A percentile compares a stretch with the other conserved stretches of the same genome.
phyloP scores from a whole-genome alignment of 2,797 vertebrate genomes.

The Spea hammondii region DNA sequence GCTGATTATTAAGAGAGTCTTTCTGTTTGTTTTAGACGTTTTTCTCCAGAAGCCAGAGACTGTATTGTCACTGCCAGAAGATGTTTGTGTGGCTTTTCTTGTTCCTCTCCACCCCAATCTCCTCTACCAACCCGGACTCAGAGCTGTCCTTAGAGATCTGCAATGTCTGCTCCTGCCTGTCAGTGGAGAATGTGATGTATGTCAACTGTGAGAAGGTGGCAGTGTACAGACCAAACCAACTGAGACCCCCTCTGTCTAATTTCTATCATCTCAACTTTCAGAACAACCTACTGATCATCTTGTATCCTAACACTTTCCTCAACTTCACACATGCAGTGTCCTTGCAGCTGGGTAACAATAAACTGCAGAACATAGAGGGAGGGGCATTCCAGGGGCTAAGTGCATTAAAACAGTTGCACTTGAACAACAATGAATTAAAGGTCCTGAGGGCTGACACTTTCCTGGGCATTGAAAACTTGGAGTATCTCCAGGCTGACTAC shows the following conservation, averaged over 20 bases:
- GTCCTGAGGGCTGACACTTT: conserved; percentile 95
- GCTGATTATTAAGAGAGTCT: conserved; percentile 31
- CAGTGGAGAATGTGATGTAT: conserved; percentile 96
- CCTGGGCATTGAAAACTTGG: conserved; percentile 96
- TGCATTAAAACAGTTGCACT: conserved; percentile 94
- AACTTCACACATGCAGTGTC: conserved; percentile 97
- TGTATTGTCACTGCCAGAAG: conserved; percentile 89
- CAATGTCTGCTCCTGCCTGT: conserved; percentile 94
- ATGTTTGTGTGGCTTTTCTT: conserved; percentile 97
- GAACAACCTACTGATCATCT: conserved; percentile 92
- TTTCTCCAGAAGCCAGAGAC: conserved; percentile 72
- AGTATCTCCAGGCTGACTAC: conserved; percentile 99
- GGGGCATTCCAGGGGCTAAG: conserved; percentile 93
- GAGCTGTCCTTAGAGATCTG: conserved; percentile 92
- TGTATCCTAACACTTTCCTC: conserved; percentile 94
- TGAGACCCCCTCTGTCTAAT: conserved; percentile 88
- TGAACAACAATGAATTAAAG: conserved; percentile 98
- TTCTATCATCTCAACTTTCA: conserved; percentile 98
- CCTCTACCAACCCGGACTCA: conserved; percentile 78
- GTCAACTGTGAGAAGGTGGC: conserved; percentile 97
- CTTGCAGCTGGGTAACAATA: conserved; percentile 96
- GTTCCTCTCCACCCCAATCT: conserved; percentile 82
- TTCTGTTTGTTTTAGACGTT: conserved; percentile 69
- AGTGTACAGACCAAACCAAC: conserved; percentile 93
- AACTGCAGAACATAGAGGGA: conserved; percentile 96